These are phyloP conservation scores for Ciconia maguari DNA, from an alignment of 2,113 vertebrate species.

Conservation along the genomic window DNA sequence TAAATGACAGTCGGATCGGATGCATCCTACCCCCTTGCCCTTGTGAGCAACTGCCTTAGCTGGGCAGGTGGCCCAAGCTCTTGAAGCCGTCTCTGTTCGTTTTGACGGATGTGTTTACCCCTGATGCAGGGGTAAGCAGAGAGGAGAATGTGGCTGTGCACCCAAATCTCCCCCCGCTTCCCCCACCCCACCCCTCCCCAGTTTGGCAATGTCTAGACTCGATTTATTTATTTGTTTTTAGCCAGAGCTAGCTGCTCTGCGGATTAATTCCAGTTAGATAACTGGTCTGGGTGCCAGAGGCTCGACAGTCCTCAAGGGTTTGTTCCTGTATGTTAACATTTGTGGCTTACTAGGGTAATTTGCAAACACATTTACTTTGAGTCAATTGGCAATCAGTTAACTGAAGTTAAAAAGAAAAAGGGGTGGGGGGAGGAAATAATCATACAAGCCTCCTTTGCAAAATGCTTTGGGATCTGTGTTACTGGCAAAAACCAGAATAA, in stretches of 20 bases:
- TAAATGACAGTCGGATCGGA: fast-evolving
- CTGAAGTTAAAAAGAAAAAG: not conserved
- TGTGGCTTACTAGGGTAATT: not conserved
- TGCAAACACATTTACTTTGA: not conserved
- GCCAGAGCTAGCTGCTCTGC: not conserved
- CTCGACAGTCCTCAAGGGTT: not conserved
- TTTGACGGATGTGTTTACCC: not conserved
- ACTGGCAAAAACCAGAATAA: not conserved
- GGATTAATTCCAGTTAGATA: not conserved
- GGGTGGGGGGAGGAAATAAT: not conserved
- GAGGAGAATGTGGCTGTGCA: not conserved
- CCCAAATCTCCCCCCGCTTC: not conserved
- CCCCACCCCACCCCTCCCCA: not conserved
- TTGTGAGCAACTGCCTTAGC: not conserved
- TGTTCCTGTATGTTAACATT: not conserved
- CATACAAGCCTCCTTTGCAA: not conserved
- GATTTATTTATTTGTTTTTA: not conserved
- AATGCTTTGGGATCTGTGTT: not conserved
- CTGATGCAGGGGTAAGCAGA: not conserved
- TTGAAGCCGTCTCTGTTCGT: too few relatives aligned
- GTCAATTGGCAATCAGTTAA: not conserved
- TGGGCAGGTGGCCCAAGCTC: not conserved
- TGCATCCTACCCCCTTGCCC: not conserved
- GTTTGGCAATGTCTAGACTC: not conserved
- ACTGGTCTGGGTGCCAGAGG: not conserved